A percentile compares a stretch with the other conserved stretches of the same genome.
phyloP scores from a whole-genome alignment of 1,140 invertebrate species.

The Whitmania pigra region DNA sequence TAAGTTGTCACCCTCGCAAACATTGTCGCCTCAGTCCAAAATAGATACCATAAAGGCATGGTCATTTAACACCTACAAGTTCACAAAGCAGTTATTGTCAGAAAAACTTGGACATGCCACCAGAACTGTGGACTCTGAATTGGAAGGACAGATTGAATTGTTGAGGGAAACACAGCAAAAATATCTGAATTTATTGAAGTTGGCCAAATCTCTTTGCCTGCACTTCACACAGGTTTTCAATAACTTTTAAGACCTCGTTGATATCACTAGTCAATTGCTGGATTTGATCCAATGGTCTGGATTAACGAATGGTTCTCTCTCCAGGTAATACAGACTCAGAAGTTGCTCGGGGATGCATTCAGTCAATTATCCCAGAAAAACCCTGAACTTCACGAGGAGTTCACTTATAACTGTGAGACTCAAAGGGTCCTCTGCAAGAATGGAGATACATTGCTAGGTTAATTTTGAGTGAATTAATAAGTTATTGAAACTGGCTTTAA shows the following conservation, averaged over 20 bases:
- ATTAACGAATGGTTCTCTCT: conserved; percentile 47
- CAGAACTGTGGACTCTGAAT: conserved; percentile 73
- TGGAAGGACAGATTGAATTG: conserved; percentile 81
- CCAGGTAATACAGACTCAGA: conserved; percentile 71
- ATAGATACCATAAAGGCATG: conserved; percentile 81
- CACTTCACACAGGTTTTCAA: conserved; percentile 56
- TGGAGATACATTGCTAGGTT: conserved; percentile 68
- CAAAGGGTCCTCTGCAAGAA: conserved; percentile 84
- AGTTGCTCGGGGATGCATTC: conserved; percentile 67
- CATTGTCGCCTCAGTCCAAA: conserved; percentile 34
- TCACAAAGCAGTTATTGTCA: conserved; percentile 82
- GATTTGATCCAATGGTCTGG: neutral
- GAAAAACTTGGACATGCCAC: conserved; percentile 70
- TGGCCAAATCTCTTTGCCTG: conserved; percentile 66
- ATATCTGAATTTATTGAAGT: conserved; percentile 47
- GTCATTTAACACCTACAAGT: conserved; percentile 94
- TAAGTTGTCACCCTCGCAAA: conserved; percentile 28
- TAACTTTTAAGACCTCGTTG: conserved; percentile 40
- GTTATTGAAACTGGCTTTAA: no score
- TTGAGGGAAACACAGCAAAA: conserved; percentile 84
- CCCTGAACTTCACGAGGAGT: conserved; percentile 84
- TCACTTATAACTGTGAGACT: conserved; percentile 86
- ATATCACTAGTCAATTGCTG: neutral
- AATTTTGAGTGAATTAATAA: neutral
- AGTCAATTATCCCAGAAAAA: conserved; percentile 83